Conservation (phyloP, 1,140 invertebrate genomes). For the Leptinotarsa defecta region DNA sequence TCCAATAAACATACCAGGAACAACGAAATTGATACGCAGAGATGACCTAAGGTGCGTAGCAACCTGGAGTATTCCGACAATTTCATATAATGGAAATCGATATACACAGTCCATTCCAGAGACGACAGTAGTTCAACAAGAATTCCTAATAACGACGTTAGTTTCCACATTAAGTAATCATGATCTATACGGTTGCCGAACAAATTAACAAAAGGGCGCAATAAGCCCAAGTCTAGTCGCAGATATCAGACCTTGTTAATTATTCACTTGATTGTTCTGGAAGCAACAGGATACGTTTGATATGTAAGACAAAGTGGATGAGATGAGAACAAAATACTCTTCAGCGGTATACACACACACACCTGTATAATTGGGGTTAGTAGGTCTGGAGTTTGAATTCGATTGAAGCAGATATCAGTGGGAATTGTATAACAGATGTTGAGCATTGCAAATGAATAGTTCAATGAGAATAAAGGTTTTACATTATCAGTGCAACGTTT, state of each 20-base stretch:
- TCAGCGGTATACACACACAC: too few relatives aligned
- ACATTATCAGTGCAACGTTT: too few relatives aligned
- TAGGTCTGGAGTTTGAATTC: too few relatives aligned
- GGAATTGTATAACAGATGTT: too few relatives aligned
- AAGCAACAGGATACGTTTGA: too few relatives aligned
- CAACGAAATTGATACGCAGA: background rate
- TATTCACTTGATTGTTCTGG: background rate
- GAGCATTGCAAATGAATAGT: too few relatives aligned
- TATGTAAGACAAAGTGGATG: too few relatives aligned
- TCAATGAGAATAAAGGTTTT: too few relatives aligned
- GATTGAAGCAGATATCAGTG: too few relatives aligned
- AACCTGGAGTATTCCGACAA: background rate
- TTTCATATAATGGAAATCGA: conserved; percentile 3
- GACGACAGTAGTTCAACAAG: background rate
- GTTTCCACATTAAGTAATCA: background rate
- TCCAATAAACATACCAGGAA: too few relatives aligned
- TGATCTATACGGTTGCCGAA: background rate
- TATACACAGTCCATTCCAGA: background rate
- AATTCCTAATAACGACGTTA: conserved; percentile 6
- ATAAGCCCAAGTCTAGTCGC: background rate
- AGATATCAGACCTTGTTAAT: background rate
- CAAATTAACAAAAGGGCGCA: background rate
- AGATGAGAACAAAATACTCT: too few relatives aligned
- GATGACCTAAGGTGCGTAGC: background rate
- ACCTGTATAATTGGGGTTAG: too few relatives aligned